Percentiles rank a stretch among this genome's conserved stretches.
phyloP scores from a whole-genome alignment of 2,888 invertebrate genomes.

The Hanleya hanleyi region DNA sequence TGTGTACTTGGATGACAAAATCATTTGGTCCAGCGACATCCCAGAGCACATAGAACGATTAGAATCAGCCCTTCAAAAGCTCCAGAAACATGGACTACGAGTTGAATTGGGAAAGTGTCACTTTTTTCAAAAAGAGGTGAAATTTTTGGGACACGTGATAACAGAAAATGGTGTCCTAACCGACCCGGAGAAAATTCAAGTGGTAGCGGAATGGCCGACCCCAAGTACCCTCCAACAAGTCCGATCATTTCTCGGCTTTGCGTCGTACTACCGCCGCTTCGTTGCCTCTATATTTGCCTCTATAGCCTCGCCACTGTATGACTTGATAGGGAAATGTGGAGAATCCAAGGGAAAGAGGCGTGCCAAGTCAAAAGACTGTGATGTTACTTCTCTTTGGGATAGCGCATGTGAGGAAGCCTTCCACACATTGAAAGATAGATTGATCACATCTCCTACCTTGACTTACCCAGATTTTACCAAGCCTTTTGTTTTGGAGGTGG shows the following conservation, averaged over 20 bases:
- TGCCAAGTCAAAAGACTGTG: background rate
- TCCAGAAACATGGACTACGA: background rate
- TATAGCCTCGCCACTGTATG: background rate
- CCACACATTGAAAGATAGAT: slow-evolving; percentile 21
- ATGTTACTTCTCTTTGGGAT: slow-evolving; percentile 13
- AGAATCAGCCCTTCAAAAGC: background rate
- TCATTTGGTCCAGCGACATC: background rate
- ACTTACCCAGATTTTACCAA: slow-evolving; percentile 29
- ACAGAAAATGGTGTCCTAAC: background rate
- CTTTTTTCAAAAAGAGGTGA: background rate
- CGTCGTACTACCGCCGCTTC: slow-evolving; percentile 3
- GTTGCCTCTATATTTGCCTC: background rate
- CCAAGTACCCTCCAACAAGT: background rate
- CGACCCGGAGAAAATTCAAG: background rate
- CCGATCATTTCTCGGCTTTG: background rate
- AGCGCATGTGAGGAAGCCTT: slow-evolving; percentile 30
- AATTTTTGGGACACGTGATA: background rate
- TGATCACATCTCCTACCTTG: slow-evolving; percentile 31
- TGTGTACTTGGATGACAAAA: slow-evolving; percentile 1
- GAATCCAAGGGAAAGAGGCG: background rate
- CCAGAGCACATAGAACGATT: background rate
- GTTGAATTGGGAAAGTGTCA: background rate
- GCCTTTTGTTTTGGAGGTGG: slow-evolving; percentile 17
- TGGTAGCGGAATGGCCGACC: background rate
- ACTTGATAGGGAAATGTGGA: background rate